These are phyloP conservation scores for Petromus typicus DNA, from an alignment of 2,113 vertebrate genomes.

Conservation along the genomic window DNA sequence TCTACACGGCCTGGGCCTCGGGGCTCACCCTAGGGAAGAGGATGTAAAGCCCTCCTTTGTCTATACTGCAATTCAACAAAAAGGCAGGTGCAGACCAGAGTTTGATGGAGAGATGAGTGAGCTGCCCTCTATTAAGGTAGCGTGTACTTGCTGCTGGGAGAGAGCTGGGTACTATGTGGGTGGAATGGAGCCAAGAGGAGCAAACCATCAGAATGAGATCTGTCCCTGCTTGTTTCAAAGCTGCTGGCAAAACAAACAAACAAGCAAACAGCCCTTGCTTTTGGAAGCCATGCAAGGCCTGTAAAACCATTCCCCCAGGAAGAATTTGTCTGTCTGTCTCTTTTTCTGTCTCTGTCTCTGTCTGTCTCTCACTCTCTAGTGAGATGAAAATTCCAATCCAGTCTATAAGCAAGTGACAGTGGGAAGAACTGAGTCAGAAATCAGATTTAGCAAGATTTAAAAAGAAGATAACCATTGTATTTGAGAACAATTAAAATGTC, in stretches of 20 bases:
- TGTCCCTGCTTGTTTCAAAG: background rate
- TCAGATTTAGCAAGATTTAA: background rate
- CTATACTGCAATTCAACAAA: background rate
- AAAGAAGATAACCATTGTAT: background rate
- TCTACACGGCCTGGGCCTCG: background rate
- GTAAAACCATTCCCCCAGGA: background rate
- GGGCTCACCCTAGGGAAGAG: background rate
- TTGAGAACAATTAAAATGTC: slow-evolving; percentile 29
- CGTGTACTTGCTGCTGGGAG: background rate
- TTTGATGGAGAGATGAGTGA: background rate
- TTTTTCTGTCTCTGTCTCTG: background rate
- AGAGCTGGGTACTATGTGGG: background rate
- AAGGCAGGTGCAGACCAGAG: background rate
- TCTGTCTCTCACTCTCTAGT: background rate
- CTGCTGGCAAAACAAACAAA: background rate
- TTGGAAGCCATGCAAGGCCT: background rate
- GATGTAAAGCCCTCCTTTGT: background rate
- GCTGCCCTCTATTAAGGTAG: background rate
- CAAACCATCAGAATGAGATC: background rate
- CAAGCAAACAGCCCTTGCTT: background rate
- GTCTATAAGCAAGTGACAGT: background rate
- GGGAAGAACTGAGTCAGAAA: slow-evolving; percentile 12
- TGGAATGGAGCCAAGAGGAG: background rate
- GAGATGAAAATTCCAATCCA: slow-evolving; percentile 3
- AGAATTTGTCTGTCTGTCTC: background rate